These are phyloP conservation scores for Cerceris ruficornis DNA, from an alignment of 2,888 invertebrate species.

Conservation along the genomic window DNA sequence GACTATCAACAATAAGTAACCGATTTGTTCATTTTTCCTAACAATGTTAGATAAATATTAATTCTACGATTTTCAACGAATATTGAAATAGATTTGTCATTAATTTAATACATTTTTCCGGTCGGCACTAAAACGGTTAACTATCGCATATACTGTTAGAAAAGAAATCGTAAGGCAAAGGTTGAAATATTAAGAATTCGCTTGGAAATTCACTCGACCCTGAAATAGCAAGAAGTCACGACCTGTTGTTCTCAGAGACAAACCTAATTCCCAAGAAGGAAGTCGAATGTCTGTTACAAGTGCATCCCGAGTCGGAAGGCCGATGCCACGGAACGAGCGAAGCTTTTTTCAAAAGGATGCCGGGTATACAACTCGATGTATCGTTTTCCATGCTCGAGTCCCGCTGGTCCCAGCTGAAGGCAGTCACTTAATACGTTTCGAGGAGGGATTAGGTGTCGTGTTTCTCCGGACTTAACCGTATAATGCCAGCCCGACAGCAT, in stretches of 20 bases:
- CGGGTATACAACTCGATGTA: constrained; percentile 26
- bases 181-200: too few relatives aligned
- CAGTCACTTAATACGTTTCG: constrained; percentile 77
- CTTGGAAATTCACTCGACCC: too few relatives aligned
- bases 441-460: constrained; percentile 77
- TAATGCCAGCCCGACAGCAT: constrained; percentile 64
- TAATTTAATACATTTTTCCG: too few relatives aligned
- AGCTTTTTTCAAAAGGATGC: constrained; percentile 10
- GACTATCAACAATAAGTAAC: too few relatives aligned
- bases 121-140: too few relatives aligned
- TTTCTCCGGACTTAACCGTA: constrained; percentile 73
- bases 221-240: too few relatives aligned
- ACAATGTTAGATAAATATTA: too few relatives aligned
- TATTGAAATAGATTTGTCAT: too few relatives aligned
- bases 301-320: constrained; percentile 31
- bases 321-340: constrained; percentile 9
- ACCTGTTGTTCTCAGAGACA: background rate
- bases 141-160: too few relatives aligned
- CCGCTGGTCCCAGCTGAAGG: constrained; percentile 38
- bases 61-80: too few relatives aligned
- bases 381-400: constrained; percentile 43
- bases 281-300: constrained; percentile 30
- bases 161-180: too few relatives aligned
- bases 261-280: constrained; percentile 21
- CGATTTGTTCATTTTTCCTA: too few relatives aligned